These are phyloP conservation scores for Gisinianus flammeolus DNA, from an alignment of 2,888 invertebrate genomes.

Conservation along the genomic window DNA sequence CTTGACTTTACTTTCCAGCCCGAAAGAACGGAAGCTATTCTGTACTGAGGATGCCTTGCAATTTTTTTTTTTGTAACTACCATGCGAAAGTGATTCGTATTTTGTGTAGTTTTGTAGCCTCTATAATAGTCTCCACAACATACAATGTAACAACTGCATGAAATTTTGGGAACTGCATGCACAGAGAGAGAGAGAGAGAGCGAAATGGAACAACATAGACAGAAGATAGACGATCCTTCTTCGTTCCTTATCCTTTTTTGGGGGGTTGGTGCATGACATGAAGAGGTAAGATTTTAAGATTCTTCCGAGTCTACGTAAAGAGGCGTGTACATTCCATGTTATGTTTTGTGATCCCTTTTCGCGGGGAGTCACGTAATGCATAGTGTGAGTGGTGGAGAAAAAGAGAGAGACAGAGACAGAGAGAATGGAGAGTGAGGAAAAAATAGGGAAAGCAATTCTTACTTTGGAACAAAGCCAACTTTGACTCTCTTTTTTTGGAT, in stretches of 20 bases:
- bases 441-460: slow-evolving; percentile 13
- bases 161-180: too few species aligned
- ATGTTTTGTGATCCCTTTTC: not conserved
- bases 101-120: too few species aligned
- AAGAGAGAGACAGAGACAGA: not conserved
- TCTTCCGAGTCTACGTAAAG: not conserved
- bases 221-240: not conserved
- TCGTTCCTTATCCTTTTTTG: not conserved
- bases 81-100: not conserved
- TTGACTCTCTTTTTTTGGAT: slow-evolving; percentile 1
- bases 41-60: not conserved
- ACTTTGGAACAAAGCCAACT: slow-evolving; percentile 34
- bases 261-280: not conserved
- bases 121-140: too few species aligned
- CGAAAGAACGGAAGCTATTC: not conserved
- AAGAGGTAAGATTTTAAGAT: not conserved
- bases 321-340: slow-evolving; percentile 7
- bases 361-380: not conserved
- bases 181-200: not conserved
- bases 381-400: too few species aligned
- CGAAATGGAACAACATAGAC: not conserved
- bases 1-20: not conserved
- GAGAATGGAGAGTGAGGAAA: not conserved
- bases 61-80: not conserved
- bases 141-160: too few species aligned